These are phyloP conservation scores for Campylomormyrus tamandua DNA, from an alignment of 2,113 vertebrate genomes.

Conservation along the genomic window DNA sequence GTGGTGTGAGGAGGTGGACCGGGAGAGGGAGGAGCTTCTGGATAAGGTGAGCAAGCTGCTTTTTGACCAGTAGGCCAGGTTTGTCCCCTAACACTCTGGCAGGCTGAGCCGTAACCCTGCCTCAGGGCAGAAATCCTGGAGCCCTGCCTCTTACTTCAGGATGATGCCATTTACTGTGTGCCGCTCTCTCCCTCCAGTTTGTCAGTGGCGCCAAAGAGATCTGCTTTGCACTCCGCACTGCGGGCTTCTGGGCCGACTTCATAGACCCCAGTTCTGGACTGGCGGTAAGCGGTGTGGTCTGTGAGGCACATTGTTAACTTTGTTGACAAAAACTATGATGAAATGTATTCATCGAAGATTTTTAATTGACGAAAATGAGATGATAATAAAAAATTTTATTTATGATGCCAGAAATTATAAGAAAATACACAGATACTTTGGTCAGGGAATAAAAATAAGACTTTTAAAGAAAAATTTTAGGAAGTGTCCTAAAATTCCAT, in stretches of 20 bases:
- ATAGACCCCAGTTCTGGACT: constrained; percentile 89
- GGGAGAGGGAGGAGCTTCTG: constrained; percentile 75
- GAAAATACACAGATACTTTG: not conserved
- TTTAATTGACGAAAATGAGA: not conserved
- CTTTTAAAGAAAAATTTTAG: not conserved
- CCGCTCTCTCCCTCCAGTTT: constrained; percentile 59
- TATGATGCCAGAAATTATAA: not conserved
- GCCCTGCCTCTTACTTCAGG: not conserved
- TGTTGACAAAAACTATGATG: not conserved
- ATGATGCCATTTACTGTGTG: not conserved
- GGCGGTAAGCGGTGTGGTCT: constrained; percentile 65
- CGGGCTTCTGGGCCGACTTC: constrained; percentile 96
- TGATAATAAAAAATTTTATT: not conserved
- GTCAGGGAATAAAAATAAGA: not conserved
- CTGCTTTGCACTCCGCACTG: constrained; percentile 72
- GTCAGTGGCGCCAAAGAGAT: constrained; percentile 84
- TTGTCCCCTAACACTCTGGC: not conserved
- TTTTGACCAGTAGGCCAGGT: not conserved
- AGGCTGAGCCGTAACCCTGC: not conserved
- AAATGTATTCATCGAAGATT: not conserved
- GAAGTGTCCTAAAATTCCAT: not conserved
- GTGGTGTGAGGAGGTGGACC: constrained; percentile 77
- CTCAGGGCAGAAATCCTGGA: not conserved
- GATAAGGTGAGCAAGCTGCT: constrained; percentile 61
- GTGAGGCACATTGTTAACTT: too few relatives aligned